Evolutionary conservation across 2,113 vertebrate genomes (phyloP).

Genomic region (Brachypteracias leptosomus): DNA sequence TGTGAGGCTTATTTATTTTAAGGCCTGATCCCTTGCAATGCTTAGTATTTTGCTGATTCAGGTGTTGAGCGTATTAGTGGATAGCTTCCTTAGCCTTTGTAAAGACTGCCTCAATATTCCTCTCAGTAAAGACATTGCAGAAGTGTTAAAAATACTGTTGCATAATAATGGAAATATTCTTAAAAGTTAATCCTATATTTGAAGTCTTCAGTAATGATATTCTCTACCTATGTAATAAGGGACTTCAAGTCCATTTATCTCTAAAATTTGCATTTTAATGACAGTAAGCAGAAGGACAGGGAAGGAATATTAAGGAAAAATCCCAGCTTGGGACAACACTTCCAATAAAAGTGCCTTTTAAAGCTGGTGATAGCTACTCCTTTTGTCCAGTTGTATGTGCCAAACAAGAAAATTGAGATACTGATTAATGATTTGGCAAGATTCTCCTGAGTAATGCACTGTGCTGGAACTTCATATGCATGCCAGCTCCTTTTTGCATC

Average conservation of each 20-base stretch:
- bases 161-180: neutral
- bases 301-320: neutral
- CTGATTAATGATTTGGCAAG: neutral
- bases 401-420: neutral
- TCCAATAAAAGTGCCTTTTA: neutral
- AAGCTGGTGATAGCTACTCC: neutral
- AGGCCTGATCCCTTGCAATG: neutral
- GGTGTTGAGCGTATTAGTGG: neutral
- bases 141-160: neutral
- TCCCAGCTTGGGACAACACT: neutral
- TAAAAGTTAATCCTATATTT: neutral
- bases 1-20: neutral
- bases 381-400: neutral
- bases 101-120: neutral
- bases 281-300: neutral
- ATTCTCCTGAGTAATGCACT: neutral
- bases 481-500: neutral
- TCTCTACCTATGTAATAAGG: neutral
- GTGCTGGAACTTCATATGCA: neutral
- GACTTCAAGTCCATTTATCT: neutral
- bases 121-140: neutral
- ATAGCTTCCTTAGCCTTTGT: neutral
- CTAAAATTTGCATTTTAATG: slow-evolving; percentile 39
- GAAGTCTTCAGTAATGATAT: neutral
- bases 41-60: neutral